Evolutionary conservation across 2,888 invertebrate species (phyloP).

Genomic region (Cerastis rubricosa): DNA sequence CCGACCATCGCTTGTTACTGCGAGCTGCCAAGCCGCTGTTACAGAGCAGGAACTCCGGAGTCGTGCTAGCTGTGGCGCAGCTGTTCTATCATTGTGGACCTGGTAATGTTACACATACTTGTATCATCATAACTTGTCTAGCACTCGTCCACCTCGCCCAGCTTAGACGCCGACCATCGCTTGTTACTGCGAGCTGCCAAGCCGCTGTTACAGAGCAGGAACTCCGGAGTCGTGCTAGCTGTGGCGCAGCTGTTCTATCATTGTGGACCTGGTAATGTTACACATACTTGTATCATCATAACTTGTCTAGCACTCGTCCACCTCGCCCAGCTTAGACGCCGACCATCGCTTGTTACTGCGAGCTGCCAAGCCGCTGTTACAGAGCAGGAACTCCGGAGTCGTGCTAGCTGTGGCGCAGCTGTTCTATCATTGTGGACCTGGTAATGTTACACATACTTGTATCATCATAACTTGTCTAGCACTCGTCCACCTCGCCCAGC

Average conservation of each 20-base stretch:
- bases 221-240: conserved; percentile 99
- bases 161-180: conserved; percentile 97
- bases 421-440: conserved; percentile 94
- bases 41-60: conserved; percentile 98
- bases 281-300: neutral
- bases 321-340: conserved; percentile 93
- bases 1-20: conserved; percentile 97
- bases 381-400: conserved; percentile 98
- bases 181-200: conserved; percentile 97
- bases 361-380: conserved; percentile 97
- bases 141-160: conserved; percentile 89
- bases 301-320: conserved; percentile 82
- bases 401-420: conserved; percentile 99
- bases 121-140: conserved; percentile 6
- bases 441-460: conserved; percentile 69
- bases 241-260: conserved; percentile 99
- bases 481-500: conserved; percentile 89
- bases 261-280: conserved; percentile 77
- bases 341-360: conserved; percentile 97
- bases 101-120: conserved; percentile 77
- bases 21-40: conserved; percentile 98
- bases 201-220: conserved; percentile 98
- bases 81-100: conserved; percentile 95
- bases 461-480: conserved; percentile 28
- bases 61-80: conserved; percentile 99